These are phyloP conservation scores for Gastracanthus pulcherrimus DNA, from an alignment of 2,888 invertebrate species.

Conservation along the genomic window DNA sequence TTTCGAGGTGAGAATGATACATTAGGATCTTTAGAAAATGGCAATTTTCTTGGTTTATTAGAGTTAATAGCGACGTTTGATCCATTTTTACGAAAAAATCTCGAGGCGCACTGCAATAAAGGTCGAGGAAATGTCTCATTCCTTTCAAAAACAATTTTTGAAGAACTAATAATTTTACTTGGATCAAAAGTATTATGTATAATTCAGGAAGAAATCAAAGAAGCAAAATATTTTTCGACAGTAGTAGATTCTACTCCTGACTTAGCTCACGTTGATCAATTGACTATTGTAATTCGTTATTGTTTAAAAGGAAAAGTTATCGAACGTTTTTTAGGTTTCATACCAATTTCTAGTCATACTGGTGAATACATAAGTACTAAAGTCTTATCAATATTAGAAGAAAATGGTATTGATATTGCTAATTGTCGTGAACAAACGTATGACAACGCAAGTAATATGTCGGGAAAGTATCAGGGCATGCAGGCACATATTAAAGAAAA, in stretches of 20 bases:
- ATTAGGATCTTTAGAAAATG: conserved; percentile 64
- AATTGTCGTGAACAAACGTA: conserved; percentile 65
- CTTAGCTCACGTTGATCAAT: conserved; percentile 61
- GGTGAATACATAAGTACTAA: conserved; percentile 56
- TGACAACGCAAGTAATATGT: conserved; percentile 64
- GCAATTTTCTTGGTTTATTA: conserved; percentile 66
- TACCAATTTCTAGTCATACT: conserved; percentile 56
- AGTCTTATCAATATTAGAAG: conserved; percentile 52
- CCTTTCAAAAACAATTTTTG: conserved; percentile 65
- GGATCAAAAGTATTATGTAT: conserved; percentile 61
- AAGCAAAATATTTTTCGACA: conserved; percentile 61
- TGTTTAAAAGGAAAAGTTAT: background rate
- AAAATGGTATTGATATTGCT: conserved; percentile 38
- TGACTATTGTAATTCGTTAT: conserved; percentile 62
- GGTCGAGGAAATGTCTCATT: conserved; percentile 64
- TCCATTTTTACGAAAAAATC: conserved; percentile 65
- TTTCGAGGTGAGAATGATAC: conserved; percentile 65
- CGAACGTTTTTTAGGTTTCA: background rate
- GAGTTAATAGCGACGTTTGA: conserved; percentile 67
- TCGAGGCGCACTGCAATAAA: conserved; percentile 63
- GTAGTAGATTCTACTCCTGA: conserved; percentile 57
- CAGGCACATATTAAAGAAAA: conserved; percentile 60
- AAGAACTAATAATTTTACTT: conserved; percentile 67
- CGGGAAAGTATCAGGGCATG: conserved; percentile 60
- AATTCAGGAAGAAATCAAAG: conserved; percentile 56